Percentiles rank a stretch among this genome's conserved stretches.
phyloP scores from a whole-genome alignment of 2,113 vertebrate species.

The Hippocampus mohnikei region DNA sequence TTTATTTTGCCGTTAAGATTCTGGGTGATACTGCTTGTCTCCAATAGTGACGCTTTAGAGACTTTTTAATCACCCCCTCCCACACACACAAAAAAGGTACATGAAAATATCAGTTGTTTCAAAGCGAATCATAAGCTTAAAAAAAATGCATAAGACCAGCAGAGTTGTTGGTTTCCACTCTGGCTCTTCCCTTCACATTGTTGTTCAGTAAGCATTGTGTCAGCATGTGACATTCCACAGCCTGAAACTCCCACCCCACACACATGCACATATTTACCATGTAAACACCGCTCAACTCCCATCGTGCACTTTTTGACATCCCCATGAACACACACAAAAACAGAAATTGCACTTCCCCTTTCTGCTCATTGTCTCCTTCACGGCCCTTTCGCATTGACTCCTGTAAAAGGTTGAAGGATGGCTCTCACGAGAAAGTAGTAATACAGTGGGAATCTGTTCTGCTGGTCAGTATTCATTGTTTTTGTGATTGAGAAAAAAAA shows the following conservation, averaged over 20 bases:
- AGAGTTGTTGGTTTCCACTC: slow-evolving; percentile 31
- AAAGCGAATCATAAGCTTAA: too few species aligned
- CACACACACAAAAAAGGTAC: too few species aligned
- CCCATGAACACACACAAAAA: slow-evolving; percentile 19
- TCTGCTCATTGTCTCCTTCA: slow-evolving; percentile 27
- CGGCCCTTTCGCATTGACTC: slow-evolving; percentile 10
- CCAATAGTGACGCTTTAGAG: too few species aligned
- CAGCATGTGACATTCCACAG: slow-evolving; percentile 69
- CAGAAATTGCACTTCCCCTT: slow-evolving; percentile 17
- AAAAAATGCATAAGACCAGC: slow-evolving; percentile 6
- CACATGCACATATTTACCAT: slow-evolving; percentile 61
- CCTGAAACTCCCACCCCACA: slow-evolving; percentile 45
- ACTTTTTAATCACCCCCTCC: too few species aligned
- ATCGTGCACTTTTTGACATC: slow-evolving; percentile 47
- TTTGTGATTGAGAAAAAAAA: background rate
- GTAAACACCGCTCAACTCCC: slow-evolving; percentile 68
- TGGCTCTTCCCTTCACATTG: slow-evolving; percentile 47
- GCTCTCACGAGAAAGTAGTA: background rate
- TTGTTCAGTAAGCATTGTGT: slow-evolving; percentile 60
- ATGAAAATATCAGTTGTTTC: too few species aligned
- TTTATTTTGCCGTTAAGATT: too few species aligned
- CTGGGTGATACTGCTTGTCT: too few species aligned
- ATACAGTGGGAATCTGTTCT: too few species aligned
- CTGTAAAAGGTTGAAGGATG: background rate
- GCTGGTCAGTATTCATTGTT: background rate